Conservation (phyloP, 2,113 vertebrate genomes). For the Piprites chloris region DNA sequence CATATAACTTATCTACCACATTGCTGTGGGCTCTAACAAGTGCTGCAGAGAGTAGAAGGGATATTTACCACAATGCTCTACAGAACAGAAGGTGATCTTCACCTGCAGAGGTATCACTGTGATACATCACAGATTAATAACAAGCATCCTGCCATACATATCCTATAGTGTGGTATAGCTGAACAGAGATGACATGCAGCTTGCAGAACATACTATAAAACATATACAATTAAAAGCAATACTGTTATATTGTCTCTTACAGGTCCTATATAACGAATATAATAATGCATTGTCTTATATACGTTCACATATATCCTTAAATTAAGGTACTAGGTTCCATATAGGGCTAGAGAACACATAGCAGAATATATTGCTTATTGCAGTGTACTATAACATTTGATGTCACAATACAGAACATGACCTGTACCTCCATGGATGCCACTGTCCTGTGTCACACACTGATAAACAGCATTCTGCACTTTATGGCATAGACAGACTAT, state of each 20-base stretch:
- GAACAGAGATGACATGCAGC: too few species aligned
- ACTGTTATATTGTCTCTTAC: background rate
- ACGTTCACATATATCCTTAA: too few species aligned
- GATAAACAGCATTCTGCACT: too few species aligned
- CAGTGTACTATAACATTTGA: too few species aligned
- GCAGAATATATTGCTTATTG: too few species aligned
- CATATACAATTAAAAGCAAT: background rate
- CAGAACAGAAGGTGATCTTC: background rate
- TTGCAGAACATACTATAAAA: background rate
- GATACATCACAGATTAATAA: background rate
- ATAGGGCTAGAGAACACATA: too few species aligned
- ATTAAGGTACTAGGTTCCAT: too few species aligned
- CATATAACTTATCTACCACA: background rate
- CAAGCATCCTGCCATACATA: background rate
- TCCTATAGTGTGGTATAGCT: background rate
- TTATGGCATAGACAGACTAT: too few species aligned
- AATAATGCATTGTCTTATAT: background rate
- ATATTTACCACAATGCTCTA: background rate
- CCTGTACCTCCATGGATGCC: too few species aligned
- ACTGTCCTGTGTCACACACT: too few species aligned
- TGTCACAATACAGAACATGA: too few species aligned
- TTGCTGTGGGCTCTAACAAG: background rate
- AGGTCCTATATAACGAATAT: too few species aligned
- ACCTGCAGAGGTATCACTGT: background rate
- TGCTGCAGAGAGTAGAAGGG: fast-evolving